Base-by-base conservation (phyloP, 2,113 vertebrate species). In the Centropus unirufus region DNA sequence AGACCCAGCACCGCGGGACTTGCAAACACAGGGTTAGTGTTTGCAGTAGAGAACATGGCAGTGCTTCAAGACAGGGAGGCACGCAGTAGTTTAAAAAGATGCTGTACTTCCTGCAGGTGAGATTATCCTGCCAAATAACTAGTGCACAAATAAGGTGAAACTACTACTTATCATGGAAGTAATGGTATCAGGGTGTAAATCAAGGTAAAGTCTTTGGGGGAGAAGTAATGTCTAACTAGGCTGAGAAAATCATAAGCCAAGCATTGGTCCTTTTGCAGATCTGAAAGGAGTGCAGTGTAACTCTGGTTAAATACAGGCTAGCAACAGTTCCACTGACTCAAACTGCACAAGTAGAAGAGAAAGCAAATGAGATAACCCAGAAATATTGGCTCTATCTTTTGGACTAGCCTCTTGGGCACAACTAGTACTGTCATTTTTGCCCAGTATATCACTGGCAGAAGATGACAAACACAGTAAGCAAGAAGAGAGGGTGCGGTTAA, bases 361-460 rank as follows among this genome's bases (percentile, higher is more conserved):
- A 92, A 88, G 59, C 34, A 93, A 94, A 85, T 8, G 9, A 94
- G 76, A 87, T 51, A 90, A 85, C 26, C 42, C 72, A 93, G 76
- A 86, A 95, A 86, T 58, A 85, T 23, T 76, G 73, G 57, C 46
- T 87, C 34, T 64, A 1, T 26, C 64, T 90, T 92, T 63, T 40
- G 26, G 24, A 93, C 46, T 85, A 78, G 55, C 39, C 73, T 81
- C 72, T 32, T 54, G 85, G 85, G 87, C 51, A 90, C 34, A 77
- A 79, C 79, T 77, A 78, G 83, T 0, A 1, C 82, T 85, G 61
- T 74, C 29, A 12, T 76, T 88, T 92, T 57, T 21, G 16, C 42
- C 0, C 2, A 95, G 59, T n/a, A 78, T 44, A 18, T 74, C 11
- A 7, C 64, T 80, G 67, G 90, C 87, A 88, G 30, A 21, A 17